These are phyloP conservation scores for Anoplius nigerrimus DNA, from an alignment of 2,888 invertebrate genomes.

Conservation along the genomic window DNA sequence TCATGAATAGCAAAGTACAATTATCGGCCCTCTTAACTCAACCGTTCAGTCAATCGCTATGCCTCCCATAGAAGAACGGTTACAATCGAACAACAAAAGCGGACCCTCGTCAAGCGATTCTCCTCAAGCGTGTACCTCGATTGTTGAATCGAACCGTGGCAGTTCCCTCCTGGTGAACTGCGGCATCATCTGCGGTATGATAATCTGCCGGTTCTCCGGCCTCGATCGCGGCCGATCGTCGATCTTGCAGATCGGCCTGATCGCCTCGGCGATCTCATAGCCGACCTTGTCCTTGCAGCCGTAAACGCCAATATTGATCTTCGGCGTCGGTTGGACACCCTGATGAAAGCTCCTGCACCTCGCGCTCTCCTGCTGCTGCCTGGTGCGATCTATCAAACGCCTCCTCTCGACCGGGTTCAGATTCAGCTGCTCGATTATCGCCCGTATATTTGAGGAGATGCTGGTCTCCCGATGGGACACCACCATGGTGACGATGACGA, in stretches of 20 bases:
- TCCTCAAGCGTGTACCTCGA: constrained; percentile 55
- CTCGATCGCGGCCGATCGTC: constrained; percentile 42
- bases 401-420: constrained; percentile 69
- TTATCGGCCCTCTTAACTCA: no score
- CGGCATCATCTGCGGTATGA: constrained; percentile 48
- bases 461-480: constrained; percentile 69
- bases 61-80: no score
- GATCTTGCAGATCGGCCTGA: constrained; percentile 39
- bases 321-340: constrained; percentile 51
- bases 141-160: constrained; percentile 38
- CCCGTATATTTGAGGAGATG: constrained; percentile 72
- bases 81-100: no score
- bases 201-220: constrained; percentile 31
- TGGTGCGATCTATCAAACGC: constrained; percentile 62
- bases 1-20: no score
- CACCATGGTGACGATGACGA: no score
- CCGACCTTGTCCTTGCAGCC: constrained; percentile 61
- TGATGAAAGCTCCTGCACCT: constrained; percentile 48
- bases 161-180: constrained; percentile 36
- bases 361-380: constrained; percentile 46
- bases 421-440: constrained; percentile 72
- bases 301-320: constrained; percentile 71
- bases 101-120: background rate
- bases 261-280: constrained; percentile 51
- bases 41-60: no score